phyloP scores from a whole-genome alignment of 2,113 vertebrate genomes.

The Hiodon alosoides region DNA sequence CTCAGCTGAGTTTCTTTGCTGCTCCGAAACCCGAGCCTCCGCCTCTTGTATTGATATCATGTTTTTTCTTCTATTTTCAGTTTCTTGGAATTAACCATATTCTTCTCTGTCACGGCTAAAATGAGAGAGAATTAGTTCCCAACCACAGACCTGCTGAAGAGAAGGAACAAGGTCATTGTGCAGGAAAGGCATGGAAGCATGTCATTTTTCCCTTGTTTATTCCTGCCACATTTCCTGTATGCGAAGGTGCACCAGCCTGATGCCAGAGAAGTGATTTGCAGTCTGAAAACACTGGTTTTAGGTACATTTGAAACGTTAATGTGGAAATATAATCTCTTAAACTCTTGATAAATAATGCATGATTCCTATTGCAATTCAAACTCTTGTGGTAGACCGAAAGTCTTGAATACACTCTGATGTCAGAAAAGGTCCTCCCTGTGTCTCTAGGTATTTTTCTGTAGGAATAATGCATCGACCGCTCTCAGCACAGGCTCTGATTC shows the following conservation, averaged over 20 bases:
- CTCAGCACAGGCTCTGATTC: conserved; percentile 11
- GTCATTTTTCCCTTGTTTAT: background rate
- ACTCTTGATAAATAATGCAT: too few relatives aligned
- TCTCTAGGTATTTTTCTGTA: too few relatives aligned
- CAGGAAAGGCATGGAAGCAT: conserved; percentile 75
- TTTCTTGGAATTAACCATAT: conserved; percentile 82
- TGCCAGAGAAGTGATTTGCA: too few relatives aligned
- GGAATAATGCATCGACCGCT: background rate
- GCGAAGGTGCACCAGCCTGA: too few relatives aligned
- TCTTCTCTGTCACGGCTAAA: conserved; percentile 91
- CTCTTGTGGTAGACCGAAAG: too few relatives aligned
- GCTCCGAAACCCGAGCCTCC: too few relatives aligned
- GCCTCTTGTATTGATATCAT: conserved; percentile 36
- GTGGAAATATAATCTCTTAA: too few relatives aligned
- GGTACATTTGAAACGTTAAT: too few relatives aligned
- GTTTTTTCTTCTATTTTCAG: conserved; percentile 60
- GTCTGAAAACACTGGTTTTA: too few relatives aligned
- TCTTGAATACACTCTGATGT: too few relatives aligned
- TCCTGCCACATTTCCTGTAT: background rate
- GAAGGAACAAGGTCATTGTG: conserved; percentile 86
- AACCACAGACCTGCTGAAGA: conserved; percentile 91
- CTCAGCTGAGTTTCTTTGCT: conserved; percentile 29
- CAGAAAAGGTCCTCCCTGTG: too few relatives aligned
- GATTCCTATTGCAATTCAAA: too few relatives aligned
- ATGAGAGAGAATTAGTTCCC: conserved; percentile 89